These are phyloP conservation scores for Tupiocoris notatus DNA, from an alignment of 2,888 invertebrate genomes.

Conservation along the genomic window DNA sequence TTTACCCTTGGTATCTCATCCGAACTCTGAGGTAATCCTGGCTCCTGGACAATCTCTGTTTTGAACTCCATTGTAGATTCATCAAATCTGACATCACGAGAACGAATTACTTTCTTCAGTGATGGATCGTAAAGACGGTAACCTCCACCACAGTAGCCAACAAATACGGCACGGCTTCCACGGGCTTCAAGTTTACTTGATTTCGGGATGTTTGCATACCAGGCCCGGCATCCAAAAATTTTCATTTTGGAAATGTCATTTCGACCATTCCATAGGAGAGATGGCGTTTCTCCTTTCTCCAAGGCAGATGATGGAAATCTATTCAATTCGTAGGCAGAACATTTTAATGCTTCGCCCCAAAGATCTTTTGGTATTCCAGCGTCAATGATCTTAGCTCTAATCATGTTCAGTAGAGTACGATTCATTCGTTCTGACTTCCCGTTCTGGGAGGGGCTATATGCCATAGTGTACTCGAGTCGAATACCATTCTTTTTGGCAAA, in stretches of 20 bases:
- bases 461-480: constrained; percentile 32
- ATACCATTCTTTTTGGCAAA: constrained; percentile 43
- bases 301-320: constrained; percentile 38
- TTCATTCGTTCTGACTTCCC: constrained; percentile 43
- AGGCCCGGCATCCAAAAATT: constrained; percentile 45
- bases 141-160: constrained; percentile 30
- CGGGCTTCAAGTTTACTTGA: constrained; percentile 35
- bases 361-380: constrained; percentile 47
- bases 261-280: constrained; percentile 38
- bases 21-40: background rate
- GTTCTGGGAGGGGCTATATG: constrained; percentile 38
- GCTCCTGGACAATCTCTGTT: too few relatives aligned
- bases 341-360: constrained; percentile 49
- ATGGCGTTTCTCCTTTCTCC: constrained; percentile 37
- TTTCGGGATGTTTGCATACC: constrained; percentile 36
- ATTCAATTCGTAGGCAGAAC: constrained; percentile 46
- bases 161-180: constrained; percentile 19
- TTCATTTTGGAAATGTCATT: constrained; percentile 42
- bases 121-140: constrained; percentile 8
- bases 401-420: constrained; percentile 42
- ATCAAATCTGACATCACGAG: constrained; percentile 41
- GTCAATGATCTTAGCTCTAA: constrained; percentile 46
- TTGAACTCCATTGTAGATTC: constrained; percentile 19
- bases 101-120: constrained; percentile 17
- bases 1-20: too few relatives aligned